Conservation (phyloP, 2,888 invertebrate species). For the Bibio marci region DNA sequence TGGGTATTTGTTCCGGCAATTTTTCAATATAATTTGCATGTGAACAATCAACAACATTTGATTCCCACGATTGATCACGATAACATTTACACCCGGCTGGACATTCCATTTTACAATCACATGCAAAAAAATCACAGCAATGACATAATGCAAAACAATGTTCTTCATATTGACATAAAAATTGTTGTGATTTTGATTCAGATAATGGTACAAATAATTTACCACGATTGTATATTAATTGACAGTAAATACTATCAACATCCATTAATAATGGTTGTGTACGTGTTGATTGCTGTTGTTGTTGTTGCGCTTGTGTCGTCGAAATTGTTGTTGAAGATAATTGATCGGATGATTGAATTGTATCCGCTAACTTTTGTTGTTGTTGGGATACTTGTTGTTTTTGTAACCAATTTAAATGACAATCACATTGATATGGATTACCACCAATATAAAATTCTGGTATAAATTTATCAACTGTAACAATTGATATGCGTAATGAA, state of each 20-base stretch:
- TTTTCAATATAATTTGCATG: constrained; percentile 58
- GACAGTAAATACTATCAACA: constrained; percentile 75
- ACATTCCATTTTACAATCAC: constrained; percentile 95
- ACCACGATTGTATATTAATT: constrained; percentile 69
- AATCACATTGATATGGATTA: constrained; percentile 89
- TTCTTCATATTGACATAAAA: constrained; percentile 80
- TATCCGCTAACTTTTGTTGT: no score
- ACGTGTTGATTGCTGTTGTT: constrained; percentile 30
- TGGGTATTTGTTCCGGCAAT: constrained; percentile 76
- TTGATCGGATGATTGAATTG: constrained; percentile 53
- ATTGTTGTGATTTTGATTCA: constrained; percentile 74
- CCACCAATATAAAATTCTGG: constrained; percentile 87
- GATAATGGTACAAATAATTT: constrained; percentile 68
- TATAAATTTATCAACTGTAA: constrained; percentile 55
- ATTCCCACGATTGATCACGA: constrained; percentile 85
- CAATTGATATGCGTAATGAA: constrained; percentile 65
- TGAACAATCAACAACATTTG: constrained; percentile 85
- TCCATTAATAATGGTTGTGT: constrained; percentile 83
- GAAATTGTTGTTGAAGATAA: constrained; percentile 52
- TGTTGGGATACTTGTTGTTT: constrained; percentile 22
- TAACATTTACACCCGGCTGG: constrained; percentile 87
- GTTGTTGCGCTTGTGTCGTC: constrained; percentile 60
- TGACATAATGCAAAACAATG: constrained; percentile 90
- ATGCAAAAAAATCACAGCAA: constrained; percentile 92
- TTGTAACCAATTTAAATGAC: constrained; percentile 90